These are phyloP conservation scores for Pharmacophagus antenor DNA, from an alignment of 2,888 invertebrate species.

Conservation along the genomic window DNA sequence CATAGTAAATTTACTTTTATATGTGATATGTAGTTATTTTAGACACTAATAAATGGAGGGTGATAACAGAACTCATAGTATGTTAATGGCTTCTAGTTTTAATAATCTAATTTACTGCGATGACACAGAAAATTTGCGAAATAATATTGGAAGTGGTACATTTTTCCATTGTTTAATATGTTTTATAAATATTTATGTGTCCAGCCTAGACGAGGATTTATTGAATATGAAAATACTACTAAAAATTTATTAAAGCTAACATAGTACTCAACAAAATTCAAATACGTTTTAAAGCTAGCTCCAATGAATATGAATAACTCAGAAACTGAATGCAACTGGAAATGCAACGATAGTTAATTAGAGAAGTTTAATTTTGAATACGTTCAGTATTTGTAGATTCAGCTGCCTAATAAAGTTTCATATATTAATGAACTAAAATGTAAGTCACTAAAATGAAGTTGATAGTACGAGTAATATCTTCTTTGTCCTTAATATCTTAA, in stretches of 20 bases:
- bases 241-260: neutral
- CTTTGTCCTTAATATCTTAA: too few species aligned
- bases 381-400: neutral
- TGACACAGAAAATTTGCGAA: neutral
- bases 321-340: neutral
- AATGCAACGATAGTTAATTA: neutral
- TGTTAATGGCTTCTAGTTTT: constrained; percentile 11
- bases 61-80: constrained; percentile 14
- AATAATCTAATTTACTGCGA: constrained; percentile 19
- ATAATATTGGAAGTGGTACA: neutral
- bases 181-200: neutral
- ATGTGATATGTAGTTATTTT: neutral
- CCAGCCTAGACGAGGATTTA: neutral
- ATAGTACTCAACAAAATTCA: neutral
- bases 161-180: neutral
- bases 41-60: neutral
- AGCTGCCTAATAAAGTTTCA: neutral
- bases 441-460: too few species aligned
- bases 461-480: too few species aligned
- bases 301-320: neutral
- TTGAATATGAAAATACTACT: neutral
- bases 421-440: too few species aligned
- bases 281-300: neutral
- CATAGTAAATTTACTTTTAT: neutral
- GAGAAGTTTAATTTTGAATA: neutral